These are phyloP conservation scores for Globicephala melas DNA, from an alignment of 2,113 vertebrate species.

Conservation along the genomic window DNA sequence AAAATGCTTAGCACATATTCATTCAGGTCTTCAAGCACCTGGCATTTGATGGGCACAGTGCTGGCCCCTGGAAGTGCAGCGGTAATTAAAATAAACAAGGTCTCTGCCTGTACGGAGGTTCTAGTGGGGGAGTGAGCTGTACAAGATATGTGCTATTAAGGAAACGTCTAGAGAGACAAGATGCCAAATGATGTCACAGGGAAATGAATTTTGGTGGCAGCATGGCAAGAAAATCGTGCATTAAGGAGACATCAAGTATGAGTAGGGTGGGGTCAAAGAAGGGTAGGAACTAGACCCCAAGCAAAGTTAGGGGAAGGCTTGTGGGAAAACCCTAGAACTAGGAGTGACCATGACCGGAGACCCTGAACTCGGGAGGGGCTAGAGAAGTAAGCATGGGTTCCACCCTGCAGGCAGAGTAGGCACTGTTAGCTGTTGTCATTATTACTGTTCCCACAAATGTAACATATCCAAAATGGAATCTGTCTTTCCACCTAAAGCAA, in stretches of 20 bases:
- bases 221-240: not conserved
- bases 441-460: not conserved
- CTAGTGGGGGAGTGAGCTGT: not conserved
- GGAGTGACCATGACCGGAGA: not conserved
- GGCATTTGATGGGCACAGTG: not conserved
- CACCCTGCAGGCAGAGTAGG: not conserved
- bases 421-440: not conserved
- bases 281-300: not conserved
- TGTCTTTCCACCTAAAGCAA: not conserved
- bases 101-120: not conserved
- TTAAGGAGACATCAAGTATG: not conserved
- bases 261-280: not conserved
- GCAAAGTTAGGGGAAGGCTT: not conserved
- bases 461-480: not conserved
- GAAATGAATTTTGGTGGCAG: not conserved
- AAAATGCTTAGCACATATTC: not conserved
- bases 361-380: not conserved
- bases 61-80: not conserved
- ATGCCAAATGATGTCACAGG: not conserved
- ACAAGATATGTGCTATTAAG: not conserved
- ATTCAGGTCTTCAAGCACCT: not conserved
- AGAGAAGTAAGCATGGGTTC: not conserved
- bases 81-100: not conserved
- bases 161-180: not conserved
- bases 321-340: not conserved